Conservation (phyloP, 1,140 invertebrate genomes). For the Spodoptera frugiperda region DNA sequence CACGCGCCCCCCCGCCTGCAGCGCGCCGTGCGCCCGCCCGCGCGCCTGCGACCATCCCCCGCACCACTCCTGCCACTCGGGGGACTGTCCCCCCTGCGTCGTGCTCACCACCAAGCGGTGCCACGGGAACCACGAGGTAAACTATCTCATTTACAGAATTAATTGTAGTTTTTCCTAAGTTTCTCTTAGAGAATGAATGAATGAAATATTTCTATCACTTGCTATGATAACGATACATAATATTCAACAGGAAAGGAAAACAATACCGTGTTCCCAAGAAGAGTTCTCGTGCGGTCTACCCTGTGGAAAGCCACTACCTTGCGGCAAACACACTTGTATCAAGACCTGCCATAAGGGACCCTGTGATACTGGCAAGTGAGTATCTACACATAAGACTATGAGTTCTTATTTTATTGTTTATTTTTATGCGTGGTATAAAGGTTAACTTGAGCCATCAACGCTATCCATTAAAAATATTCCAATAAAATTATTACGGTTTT, state of each 20-base stretch:
- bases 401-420: too few species aligned
- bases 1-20: slow-evolving; percentile 93
- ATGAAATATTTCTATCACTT: too few species aligned
- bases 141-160: too few species aligned
- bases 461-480: too few species aligned
- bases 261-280: slow-evolving; percentile 95
- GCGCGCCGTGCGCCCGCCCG: slow-evolving; percentile 90
- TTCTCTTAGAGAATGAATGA: too few species aligned
- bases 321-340: slow-evolving; percentile 93
- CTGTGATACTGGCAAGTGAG: slow-evolving; percentile 86
- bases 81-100: slow-evolving; percentile 96
- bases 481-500: too few species aligned
- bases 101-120: slow-evolving; percentile 95
- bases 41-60: slow-evolving; percentile 94
- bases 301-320: slow-evolving; percentile 92
- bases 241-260: slow-evolving; percentile 88
- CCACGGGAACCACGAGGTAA: slow-evolving; percentile 94
- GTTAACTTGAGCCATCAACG: too few species aligned
- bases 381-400: slow-evolving; percentile 13
- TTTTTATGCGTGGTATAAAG: too few species aligned
- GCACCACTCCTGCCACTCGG: slow-evolving; percentile 88
- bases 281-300: slow-evolving; percentile 96
- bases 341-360: slow-evolving; percentile 91
- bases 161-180: too few species aligned
- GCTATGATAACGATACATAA: too few species aligned